Conservation (phyloP, 92 coral and sea anemone species). For the Siderastrea radians region DNA sequence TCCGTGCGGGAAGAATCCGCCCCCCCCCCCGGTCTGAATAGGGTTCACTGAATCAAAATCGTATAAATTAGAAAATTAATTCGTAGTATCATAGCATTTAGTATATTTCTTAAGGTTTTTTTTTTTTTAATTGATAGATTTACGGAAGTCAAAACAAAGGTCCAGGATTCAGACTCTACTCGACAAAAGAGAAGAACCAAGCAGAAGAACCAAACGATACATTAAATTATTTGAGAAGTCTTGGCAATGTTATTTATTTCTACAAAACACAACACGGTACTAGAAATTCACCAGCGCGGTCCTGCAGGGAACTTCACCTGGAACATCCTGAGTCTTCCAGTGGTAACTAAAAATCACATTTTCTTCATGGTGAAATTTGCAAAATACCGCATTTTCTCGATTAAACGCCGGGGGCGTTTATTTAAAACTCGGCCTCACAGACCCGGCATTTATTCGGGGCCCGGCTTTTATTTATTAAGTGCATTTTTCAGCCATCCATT, state of each 20-base stretch:
- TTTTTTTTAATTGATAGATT: background rate
- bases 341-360: conserved; percentile 18
- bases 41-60: too few relatives aligned
- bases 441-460: too few relatives aligned
- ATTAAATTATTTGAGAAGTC: conserved; percentile 9
- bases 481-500: too few relatives aligned
- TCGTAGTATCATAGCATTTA: too few relatives aligned
- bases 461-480: too few relatives aligned
- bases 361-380: background rate
- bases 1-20: too few relatives aligned
- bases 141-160: conserved; percentile 38
- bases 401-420: too few relatives aligned
- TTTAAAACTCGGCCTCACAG: too few relatives aligned
- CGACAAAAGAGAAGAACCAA: conserved; percentile 29
- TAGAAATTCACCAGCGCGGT: conserved; percentile 32
- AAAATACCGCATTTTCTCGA: too few relatives aligned
- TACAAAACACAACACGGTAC: conserved; percentile 46
- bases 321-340: conserved; percentile 49
- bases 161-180: conserved; percentile 53
- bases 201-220: conserved; percentile 1
- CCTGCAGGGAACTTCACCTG: conserved; percentile 50
- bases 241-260: conserved; percentile 35
- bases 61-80: too few relatives aligned
- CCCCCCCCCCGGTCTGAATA: too few relatives aligned
- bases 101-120: background rate